Evolutionary conservation across 2,888 invertebrate genomes (phyloP).

Genomic region (Oscheius sp.): DNA sequence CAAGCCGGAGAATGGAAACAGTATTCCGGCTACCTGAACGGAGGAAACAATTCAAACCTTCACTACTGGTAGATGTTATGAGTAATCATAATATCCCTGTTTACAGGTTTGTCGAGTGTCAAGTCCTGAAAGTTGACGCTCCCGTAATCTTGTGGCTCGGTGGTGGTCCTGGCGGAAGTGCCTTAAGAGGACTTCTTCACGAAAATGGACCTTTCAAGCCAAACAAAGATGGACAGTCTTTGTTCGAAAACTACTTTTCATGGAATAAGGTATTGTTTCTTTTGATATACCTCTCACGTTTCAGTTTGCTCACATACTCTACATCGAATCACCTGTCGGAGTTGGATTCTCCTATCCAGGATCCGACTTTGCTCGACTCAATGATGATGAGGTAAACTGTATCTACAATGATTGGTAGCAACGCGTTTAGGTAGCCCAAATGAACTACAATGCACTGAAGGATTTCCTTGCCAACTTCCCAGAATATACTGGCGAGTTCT

Average conservation of each 20-base stretch:
- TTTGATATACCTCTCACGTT: neutral
- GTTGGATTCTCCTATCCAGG: slow-evolving; percentile 77
- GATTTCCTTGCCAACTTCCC: slow-evolving; percentile 75
- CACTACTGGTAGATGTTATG: slow-evolving; percentile 47
- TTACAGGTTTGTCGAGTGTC: slow-evolving; percentile 75
- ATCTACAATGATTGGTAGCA: neutral
- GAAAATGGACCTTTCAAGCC: slow-evolving; percentile 75
- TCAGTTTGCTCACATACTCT: slow-evolving; percentile 76
- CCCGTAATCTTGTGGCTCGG: slow-evolving; percentile 73
- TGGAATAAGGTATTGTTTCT: slow-evolving; percentile 70
- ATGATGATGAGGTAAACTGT: slow-evolving; percentile 50
- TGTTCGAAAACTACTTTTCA: slow-evolving; percentile 69
- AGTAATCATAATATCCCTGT: neutral
- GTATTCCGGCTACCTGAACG: slow-evolving; percentile 59
- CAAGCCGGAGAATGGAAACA: slow-evolving; percentile 53
- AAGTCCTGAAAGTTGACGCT: slow-evolving; percentile 67
- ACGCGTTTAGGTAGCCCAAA: slow-evolving; percentile 73
- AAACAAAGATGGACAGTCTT: slow-evolving; percentile 66
- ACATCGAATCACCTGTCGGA: slow-evolving; percentile 76
- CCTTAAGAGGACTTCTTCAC: slow-evolving; percentile 72
- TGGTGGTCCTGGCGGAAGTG: slow-evolving; percentile 61
- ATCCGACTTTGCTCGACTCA: slow-evolving; percentile 54
- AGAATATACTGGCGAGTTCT: slow-evolving; percentile 75
- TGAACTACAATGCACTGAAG: slow-evolving; percentile 75
- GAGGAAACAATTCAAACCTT: slow-evolving; percentile 43